These are phyloP conservation scores for Thalassaphorura encarpata DNA, from an alignment of 1,140 invertebrate genomes.

Conservation along the genomic window DNA sequence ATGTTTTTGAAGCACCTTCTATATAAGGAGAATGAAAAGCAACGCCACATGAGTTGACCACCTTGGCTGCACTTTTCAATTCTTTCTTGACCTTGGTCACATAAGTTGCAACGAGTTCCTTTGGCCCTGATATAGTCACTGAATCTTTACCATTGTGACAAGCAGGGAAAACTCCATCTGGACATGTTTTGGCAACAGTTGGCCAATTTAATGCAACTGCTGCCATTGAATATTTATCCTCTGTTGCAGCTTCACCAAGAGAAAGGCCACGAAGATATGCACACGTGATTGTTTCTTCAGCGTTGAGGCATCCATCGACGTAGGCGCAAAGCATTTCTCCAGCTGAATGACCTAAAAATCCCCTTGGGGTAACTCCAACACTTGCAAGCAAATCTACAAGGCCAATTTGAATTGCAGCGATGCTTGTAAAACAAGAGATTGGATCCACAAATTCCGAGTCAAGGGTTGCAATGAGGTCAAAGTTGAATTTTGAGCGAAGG, in stretches of 20 bases:
- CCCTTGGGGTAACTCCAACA: background rate
- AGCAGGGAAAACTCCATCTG: conserved; percentile 65
- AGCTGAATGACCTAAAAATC: conserved; percentile 4
- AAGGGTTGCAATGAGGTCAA: conserved; percentile 59
- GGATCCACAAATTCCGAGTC: background rate
- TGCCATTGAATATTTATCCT: conserved; percentile 63
- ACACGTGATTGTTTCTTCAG: conserved; percentile 80
- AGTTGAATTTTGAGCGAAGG: conserved; percentile 57
- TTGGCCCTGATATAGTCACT: conserved; percentile 84
- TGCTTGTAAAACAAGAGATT: conserved; percentile 39
- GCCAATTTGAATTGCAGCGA: conserved; percentile 40
- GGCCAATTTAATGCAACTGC: conserved; percentile 78
- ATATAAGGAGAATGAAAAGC: conserved; percentile 89
- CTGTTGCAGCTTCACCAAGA: conserved; percentile 64
- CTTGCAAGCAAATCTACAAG: background rate
- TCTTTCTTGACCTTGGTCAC: conserved; percentile 61
- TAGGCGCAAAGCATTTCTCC: conserved; percentile 59
- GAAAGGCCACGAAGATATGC: conserved; percentile 84
- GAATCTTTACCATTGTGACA: conserved; percentile 89
- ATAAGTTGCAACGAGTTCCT: conserved; percentile 56
- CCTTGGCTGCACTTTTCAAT: conserved; percentile 68
- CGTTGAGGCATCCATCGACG: conserved; percentile 84
- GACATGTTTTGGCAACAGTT: conserved; percentile 60
- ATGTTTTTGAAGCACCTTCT: conserved; percentile 46
- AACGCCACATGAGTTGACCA: conserved; percentile 75